A percentile compares a stretch with the other conserved stretches of the same genome.
phyloP scores from a whole-genome alignment of 37 sponge, comb jelly and placozoan genomes.

The Beroe ovata region DNA sequence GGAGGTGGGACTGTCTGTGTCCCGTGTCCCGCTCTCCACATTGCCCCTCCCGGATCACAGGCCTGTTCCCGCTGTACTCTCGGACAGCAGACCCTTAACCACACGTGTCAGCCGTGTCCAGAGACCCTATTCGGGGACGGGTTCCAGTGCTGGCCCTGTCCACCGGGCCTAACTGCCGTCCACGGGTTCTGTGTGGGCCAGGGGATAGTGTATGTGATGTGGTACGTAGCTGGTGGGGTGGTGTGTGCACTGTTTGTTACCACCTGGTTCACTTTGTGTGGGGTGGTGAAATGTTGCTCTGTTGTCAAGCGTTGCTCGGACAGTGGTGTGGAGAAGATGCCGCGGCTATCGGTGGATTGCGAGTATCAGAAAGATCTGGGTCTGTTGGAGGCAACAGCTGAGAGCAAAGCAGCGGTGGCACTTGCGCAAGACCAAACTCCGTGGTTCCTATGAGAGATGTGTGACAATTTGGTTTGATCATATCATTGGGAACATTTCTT shows the following conservation, averaged over 20 bases:
- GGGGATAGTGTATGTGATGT: too few species aligned
- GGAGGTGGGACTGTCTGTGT: background rate
- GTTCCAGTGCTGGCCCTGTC: background rate
- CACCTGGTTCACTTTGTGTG: background rate
- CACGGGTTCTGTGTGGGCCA: background rate
- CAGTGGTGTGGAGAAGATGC: too few species aligned
- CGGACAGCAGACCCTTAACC: background rate
- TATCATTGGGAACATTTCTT: too few species aligned
- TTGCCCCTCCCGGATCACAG: background rate
- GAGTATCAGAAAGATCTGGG: background rate
- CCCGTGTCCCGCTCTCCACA: background rate
- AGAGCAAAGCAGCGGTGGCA: background rate
- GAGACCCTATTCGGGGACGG: background rate
- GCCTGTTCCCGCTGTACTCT: background rate
- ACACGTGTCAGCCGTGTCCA: background rate
- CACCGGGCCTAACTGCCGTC: background rate
- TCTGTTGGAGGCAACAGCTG: background rate
- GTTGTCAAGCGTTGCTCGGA: too few species aligned
- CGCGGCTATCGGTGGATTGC: too few species aligned
- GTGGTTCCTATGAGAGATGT: background rate
- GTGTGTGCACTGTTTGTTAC: background rate
- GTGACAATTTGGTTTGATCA: too few species aligned
- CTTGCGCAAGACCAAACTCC: background rate
- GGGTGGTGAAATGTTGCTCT: too few species aligned
- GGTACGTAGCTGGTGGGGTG: background rate